phyloP scores from a whole-genome alignment of 2,113 vertebrate species.

The Artemisiospiza belli region DNA sequence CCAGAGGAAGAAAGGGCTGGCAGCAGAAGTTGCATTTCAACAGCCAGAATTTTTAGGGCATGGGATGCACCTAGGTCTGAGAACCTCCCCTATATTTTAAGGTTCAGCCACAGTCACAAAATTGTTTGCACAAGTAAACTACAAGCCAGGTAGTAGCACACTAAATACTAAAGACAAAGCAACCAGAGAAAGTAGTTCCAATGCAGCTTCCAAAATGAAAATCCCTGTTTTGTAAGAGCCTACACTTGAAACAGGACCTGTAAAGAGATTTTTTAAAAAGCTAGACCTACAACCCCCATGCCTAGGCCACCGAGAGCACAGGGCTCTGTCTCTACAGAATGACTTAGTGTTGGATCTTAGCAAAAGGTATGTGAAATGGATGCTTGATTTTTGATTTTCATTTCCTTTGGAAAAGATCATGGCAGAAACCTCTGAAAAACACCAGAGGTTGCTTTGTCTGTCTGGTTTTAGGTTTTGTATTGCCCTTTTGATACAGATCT shows the following conservation, averaged over 20 bases:
- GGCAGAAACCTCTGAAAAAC: neutral
- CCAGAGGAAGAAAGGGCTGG: neutral
- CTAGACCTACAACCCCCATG: neutral
- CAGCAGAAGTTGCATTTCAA: neutral
- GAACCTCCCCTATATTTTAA: neutral
- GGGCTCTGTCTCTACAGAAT: neutral
- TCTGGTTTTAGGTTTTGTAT: neutral
- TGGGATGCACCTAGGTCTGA: neutral
- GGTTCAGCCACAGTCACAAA: neutral
- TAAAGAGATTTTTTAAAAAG: neutral
- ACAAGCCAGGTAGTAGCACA: neutral
- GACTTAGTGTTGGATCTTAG: neutral
- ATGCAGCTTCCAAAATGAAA: neutral
- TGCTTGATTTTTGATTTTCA: neutral
- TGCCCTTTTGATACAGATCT: neutral
- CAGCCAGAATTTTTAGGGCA: neutral
- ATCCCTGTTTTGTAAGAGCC: neutral
- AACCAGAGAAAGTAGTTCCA: neutral
- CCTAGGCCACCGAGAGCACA: neutral
- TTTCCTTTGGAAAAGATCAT: neutral
- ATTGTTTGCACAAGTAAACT: neutral
- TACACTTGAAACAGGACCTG: neutral
- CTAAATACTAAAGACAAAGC: neutral
- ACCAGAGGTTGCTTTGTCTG: neutral
- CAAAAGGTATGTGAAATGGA: neutral